Evolutionary conservation across 2,113 vertebrate species (phyloP).

Genomic region (Takifugu bimaculatus): DNA sequence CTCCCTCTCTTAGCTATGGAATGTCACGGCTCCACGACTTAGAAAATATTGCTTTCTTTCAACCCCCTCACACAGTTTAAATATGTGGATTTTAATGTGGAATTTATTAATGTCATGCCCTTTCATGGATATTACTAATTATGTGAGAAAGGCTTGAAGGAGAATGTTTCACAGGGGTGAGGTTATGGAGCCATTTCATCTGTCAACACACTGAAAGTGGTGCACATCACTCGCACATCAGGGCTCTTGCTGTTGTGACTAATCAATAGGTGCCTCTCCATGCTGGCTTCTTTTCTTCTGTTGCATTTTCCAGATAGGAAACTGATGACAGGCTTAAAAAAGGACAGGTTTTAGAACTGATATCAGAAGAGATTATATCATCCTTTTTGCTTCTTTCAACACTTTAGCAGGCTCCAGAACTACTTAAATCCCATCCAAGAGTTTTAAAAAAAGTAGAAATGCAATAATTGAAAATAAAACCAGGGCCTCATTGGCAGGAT

Average conservation of each 20-base stretch:
- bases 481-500: constrained; percentile 34
- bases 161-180: constrained; percentile 52
- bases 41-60: constrained; percentile 69
- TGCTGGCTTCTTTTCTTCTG: constrained; percentile 24
- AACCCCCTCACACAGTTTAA: constrained; percentile 63
- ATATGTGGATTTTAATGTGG: constrained; percentile 67
- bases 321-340: constrained; percentile 44
- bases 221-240: constrained; percentile 45
- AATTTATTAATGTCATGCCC: constrained; percentile 77
- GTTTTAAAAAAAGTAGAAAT: constrained; percentile 14
- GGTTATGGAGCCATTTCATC: constrained; percentile 60
- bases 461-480: constrained; percentile 52
- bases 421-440: constrained; percentile 28
- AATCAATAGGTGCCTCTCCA: constrained; percentile 56
- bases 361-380: constrained; percentile 45
- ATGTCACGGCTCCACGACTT: constrained; percentile 63
- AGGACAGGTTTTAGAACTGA: constrained; percentile 47
- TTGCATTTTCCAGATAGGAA: constrained; percentile 40
- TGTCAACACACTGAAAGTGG: constrained; percentile 61
- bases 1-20: constrained; percentile 52
- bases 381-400: constrained; percentile 31
- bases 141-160: constrained; percentile 65
- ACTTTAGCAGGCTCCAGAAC: constrained; percentile 28
- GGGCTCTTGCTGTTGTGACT: constrained; percentile 42
- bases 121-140: constrained; percentile 71